These are phyloP conservation scores for Eulemur rubriventer DNA, from an alignment of 2,797 vertebrate genomes.

Conservation along the genomic window DNA sequence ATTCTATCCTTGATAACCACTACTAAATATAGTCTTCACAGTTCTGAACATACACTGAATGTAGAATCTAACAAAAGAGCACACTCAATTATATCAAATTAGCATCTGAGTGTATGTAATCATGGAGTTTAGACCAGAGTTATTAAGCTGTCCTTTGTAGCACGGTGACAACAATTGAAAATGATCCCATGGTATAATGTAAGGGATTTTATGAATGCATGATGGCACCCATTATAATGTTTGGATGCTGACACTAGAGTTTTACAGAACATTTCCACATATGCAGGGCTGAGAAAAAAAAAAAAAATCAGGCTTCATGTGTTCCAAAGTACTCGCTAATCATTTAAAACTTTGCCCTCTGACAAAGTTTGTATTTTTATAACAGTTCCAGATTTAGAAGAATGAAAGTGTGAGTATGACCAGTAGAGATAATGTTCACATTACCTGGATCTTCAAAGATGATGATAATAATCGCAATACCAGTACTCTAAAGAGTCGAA, in stretches of 20 bases:
- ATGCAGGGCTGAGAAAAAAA: not conserved
- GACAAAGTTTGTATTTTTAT: not conserved
- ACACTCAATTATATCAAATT: conserved; percentile 57
- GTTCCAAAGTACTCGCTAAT: conserved; percentile 39
- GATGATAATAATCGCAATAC: not conserved
- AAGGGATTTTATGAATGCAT: not conserved
- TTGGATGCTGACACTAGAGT: conserved; percentile 19
- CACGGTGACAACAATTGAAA: conserved; percentile 22
- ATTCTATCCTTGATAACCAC: conserved; percentile 33
- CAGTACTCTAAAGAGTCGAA: not conserved
- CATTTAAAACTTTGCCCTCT: not conserved
- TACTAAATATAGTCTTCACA: not conserved
- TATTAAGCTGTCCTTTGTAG: conserved; percentile 61
- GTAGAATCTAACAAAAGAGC: conserved; percentile 46
- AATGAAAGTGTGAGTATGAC: not conserved
- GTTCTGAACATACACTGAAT: not conserved
- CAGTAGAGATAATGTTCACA: not conserved
- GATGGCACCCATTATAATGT: not conserved
- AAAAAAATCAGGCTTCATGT: not conserved
- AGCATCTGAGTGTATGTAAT: conserved; percentile 50
- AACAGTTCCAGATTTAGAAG: not conserved
- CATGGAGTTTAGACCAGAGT: conserved; percentile 40
- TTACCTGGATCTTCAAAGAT: not conserved
- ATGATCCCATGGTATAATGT: conserved; percentile 13
- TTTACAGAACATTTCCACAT: conserved; percentile 51